Percentiles rank a stretch among this genome's conserved stretches.
phyloP scores from a whole-genome alignment of 2,888 invertebrate genomes.

The Mythimna lalbum region DNA sequence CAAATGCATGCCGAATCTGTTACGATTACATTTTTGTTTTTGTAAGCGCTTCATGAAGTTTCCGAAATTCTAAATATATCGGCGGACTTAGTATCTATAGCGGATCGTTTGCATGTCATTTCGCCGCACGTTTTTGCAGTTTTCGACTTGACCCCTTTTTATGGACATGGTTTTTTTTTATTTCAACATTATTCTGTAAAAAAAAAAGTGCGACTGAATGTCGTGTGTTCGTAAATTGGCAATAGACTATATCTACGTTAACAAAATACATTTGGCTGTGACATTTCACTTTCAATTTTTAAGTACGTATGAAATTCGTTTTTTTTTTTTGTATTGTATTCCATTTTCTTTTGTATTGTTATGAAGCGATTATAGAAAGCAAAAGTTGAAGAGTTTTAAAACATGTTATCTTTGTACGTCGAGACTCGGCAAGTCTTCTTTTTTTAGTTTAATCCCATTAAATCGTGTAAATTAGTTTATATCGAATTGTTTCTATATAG shows the following conservation, averaged over 20 bases:
- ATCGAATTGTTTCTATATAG: conserved; percentile 70
- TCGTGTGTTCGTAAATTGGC: neutral
- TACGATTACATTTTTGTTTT: conserved; percentile 56
- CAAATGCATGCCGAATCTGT: conserved; percentile 75
- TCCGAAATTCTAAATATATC: conserved; percentile 1
- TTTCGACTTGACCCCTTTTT: neutral
- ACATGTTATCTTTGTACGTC: conserved; percentile 65
- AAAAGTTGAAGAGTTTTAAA: conserved; percentile 60
- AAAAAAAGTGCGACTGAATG: neutral
- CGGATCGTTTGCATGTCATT: neutral
- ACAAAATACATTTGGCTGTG: neutral
- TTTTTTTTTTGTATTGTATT: neutral
- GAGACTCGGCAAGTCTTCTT: conserved; percentile 65
- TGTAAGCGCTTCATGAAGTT: conserved; percentile 52
- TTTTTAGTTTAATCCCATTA: conserved; percentile 67
- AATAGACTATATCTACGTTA: neutral
- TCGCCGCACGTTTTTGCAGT: neutral
- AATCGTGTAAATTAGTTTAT: conserved; percentile 69
- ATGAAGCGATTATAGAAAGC: conserved; percentile 61
- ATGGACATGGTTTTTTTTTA: neutral
- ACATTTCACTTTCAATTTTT: conserved; percentile 11
- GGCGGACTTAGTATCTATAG: neutral
- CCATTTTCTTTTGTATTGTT: conserved; percentile 11
- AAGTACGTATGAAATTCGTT: neutral
- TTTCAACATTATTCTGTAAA: neutral